phyloP scores from a whole-genome alignment of 2,888 invertebrate species.

The Calliopum simillimum region DNA sequence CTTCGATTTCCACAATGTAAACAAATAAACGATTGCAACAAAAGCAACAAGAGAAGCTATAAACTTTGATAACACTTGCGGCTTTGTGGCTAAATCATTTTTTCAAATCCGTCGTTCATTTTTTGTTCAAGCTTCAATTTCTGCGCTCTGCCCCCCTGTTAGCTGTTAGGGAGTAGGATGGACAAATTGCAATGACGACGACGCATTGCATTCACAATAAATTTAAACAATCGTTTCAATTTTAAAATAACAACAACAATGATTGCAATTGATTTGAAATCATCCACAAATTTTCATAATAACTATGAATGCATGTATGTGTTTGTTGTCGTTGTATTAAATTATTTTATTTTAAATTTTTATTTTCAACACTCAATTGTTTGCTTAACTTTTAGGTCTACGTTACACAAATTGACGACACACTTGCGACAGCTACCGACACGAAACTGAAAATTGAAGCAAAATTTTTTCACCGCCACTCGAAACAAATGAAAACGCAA shows the following conservation, averaged over 20 bases:
- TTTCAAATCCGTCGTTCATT: background rate
- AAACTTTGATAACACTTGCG: background rate
- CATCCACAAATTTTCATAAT: slow-evolving; percentile 3
- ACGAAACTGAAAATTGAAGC: slow-evolving; percentile 59
- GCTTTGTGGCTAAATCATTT: slow-evolving; percentile 12
- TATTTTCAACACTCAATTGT: background rate
- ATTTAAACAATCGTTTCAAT: too few species aligned
- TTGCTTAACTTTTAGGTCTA: slow-evolving; percentile 35
- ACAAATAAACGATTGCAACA: slow-evolving; percentile 28
- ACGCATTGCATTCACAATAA: too few species aligned
- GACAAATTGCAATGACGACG: too few species aligned
- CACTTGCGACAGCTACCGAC: slow-evolving; percentile 65
- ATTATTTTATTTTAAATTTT: too few species aligned
- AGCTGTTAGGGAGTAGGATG: background rate
- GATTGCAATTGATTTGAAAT: slow-evolving; percentile 14
- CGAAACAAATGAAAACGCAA: slow-evolving; percentile 26
- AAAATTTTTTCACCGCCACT: slow-evolving; percentile 28
- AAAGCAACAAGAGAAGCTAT: background rate
- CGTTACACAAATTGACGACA: slow-evolving; percentile 42
- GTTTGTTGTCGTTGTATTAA: background rate
- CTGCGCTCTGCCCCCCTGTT: background rate
- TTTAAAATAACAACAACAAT: too few species aligned
- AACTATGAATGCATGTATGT: too few species aligned
- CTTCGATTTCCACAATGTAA: slow-evolving; percentile 26
- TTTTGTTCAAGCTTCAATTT: background rate